These are phyloP conservation scores for Glomeris marginata DNA, from an alignment of 2,888 invertebrate genomes.

Conservation along the genomic window DNA sequence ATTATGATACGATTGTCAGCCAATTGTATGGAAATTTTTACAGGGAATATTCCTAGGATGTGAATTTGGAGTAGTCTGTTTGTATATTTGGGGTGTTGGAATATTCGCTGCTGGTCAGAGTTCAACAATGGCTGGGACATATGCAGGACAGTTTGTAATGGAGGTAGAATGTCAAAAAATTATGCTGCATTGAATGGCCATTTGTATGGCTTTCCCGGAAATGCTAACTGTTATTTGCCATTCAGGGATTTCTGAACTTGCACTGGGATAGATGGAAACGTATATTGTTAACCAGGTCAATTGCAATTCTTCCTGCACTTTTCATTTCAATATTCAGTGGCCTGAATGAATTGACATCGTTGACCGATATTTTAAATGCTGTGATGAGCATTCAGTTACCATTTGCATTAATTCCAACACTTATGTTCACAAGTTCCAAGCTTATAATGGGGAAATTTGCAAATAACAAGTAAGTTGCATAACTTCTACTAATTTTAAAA, in stretches of 20 bases:
- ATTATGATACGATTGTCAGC: no score
- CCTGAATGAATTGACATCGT: conserved; percentile 51
- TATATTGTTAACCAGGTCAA: conserved; percentile 63
- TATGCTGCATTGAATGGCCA: not conserved
- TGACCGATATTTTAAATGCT: conserved; percentile 76
- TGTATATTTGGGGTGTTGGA: conserved; percentile 75
- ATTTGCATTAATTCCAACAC: conserved; percentile 69
- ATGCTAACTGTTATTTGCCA: not conserved
- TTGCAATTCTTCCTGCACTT: conserved; percentile 65
- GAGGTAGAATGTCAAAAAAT: conserved; percentile 35
- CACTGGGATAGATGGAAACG: conserved; percentile 76
- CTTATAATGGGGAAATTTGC: conserved; percentile 71
- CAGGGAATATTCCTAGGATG: conserved; percentile 38
- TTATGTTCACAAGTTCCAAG: conserved; percentile 65
- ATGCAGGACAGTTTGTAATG: conserved; percentile 79
- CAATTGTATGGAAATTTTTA: no score
- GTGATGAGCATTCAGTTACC: conserved; percentile 75
- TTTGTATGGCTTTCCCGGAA: not conserved
- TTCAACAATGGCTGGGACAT: conserved; percentile 45
- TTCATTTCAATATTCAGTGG: conserved; percentile 41
- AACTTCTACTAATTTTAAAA: no score
- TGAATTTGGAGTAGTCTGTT: conserved; percentile 41
- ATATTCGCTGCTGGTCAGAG: conserved; percentile 65
- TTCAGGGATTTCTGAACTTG: conserved; percentile 59
- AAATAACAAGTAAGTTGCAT: conserved; percentile 51